Conservation (phyloP, 2,113 vertebrate species). For the Bufo bufo region DNA sequence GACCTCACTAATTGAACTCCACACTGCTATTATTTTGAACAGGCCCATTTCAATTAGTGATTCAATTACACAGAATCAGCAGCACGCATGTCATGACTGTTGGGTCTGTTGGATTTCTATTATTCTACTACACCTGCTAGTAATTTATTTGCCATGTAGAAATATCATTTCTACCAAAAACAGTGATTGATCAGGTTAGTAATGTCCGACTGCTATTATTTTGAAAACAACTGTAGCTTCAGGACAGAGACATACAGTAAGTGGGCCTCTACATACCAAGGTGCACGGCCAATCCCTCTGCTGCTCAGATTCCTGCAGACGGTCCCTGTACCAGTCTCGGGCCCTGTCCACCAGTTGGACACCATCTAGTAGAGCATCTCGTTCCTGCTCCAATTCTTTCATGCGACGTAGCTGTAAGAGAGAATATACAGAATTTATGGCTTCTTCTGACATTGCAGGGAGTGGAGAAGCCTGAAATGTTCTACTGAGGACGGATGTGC, state of each 20-base stretch:
- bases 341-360: constrained; percentile 63
- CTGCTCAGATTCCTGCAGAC: constrained; percentile 61
- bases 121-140: too few species aligned
- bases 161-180: too few species aligned
- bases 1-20: too few species aligned
- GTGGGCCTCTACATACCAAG: constrained; percentile 37
- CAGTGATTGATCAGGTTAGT: too few species aligned
- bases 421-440: neutral
- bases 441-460: neutral
- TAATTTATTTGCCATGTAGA: too few species aligned
- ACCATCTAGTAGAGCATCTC: constrained; percentile 67
- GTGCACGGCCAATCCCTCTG: constrained; percentile 59
- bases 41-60: too few species aligned
- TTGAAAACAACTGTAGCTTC: too few species aligned
- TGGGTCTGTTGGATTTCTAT: too few species aligned
- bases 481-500: neutral
- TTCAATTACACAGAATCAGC: too few species aligned
- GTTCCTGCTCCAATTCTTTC: constrained; percentile 64
- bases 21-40: too few species aligned
- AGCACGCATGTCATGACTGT: too few species aligned
- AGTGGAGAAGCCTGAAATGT: neutral
- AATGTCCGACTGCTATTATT: too few species aligned
- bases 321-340: constrained; percentile 63
- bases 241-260: neutral
- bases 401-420: constrained; percentile 63